Evolutionary conservation across 30 jellyfish, hydroid and myxozoan species (phyloP).

Genomic region (Cassiopea andromeda): DNA sequence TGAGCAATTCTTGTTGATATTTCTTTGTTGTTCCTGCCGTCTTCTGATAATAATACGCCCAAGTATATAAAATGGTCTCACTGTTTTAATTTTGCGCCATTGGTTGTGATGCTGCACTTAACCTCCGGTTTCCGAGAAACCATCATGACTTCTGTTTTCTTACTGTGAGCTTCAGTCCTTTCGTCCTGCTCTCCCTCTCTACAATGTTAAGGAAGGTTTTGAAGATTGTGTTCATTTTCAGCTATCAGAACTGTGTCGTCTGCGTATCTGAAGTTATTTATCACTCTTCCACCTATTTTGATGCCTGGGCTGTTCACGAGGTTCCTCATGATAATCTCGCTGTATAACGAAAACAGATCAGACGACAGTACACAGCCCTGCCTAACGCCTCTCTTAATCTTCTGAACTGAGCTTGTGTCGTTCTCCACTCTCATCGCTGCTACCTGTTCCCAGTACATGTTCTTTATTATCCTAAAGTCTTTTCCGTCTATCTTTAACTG

Average conservation of each 20-base stretch:
- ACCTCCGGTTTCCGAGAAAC: neutral
- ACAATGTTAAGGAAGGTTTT: neutral
- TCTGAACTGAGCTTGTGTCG: neutral
- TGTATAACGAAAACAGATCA: neutral
- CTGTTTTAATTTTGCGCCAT: neutral
- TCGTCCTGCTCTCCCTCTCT: neutral
- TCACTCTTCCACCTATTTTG: neutral
- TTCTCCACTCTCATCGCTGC: constrained; percentile 10
- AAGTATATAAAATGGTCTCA: neutral
- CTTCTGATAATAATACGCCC: neutral
- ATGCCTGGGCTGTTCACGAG: neutral
- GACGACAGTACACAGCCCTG: neutral
- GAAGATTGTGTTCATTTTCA: neutral
- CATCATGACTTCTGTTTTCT: neutral
- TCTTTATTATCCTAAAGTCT: neutral
- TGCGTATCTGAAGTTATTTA: neutral
- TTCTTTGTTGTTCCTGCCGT: neutral
- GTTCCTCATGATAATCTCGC: neutral
- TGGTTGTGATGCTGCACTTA: neutral
- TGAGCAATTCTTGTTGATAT: too few relatives aligned
- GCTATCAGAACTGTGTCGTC: constrained; percentile 5
- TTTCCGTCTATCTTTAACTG: constrained; percentile 7
- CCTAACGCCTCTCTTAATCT: neutral
- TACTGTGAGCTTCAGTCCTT: neutral
- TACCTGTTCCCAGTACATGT: constrained; percentile 18